Percentiles rank a stretch among this genome's conserved stretches.
phyloP scores from a whole-genome alignment of 2,797 vertebrate genomes.

The Vultur gryphus region DNA sequence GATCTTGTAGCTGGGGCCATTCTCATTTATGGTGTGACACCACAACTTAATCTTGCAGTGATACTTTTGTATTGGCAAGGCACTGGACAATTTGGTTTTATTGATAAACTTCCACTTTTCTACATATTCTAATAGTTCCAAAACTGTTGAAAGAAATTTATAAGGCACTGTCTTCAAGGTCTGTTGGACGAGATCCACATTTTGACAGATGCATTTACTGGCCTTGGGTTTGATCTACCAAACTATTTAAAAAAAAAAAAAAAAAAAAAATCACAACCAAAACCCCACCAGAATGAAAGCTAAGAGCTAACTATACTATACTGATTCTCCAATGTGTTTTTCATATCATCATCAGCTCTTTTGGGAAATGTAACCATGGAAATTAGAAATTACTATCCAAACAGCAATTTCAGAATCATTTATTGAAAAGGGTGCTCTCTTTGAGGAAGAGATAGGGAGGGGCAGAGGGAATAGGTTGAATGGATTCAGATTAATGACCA shows the following conservation, averaged over 20 bases:
- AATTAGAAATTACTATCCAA: conserved; percentile 10
- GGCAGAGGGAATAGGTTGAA: neutral
- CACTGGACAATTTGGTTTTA: neutral
- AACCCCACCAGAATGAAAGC: neutral
- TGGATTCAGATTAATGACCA: conserved; percentile 21
- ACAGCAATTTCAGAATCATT: neutral
- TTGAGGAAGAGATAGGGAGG: neutral
- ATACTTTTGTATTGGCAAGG: neutral
- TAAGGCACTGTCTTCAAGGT: neutral
- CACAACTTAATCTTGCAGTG: neutral
- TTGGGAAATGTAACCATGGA: neutral
- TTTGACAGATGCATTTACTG: neutral
- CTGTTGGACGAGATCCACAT: neutral
- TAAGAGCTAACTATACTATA: neutral
- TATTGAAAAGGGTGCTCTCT: conserved; percentile 33
- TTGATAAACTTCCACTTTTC: neutral
- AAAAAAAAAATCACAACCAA: neutral
- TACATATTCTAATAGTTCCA: neutral
- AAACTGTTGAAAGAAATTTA: neutral
- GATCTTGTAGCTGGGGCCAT: neutral
- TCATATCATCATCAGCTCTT: neutral
- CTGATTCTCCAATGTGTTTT: neutral
- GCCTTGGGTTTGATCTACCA: neutral
- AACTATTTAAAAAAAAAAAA: neutral
- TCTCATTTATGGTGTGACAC: neutral